Conservation (phyloP, 2,888 invertebrate species). For the Ecliptopera silaceata region DNA sequence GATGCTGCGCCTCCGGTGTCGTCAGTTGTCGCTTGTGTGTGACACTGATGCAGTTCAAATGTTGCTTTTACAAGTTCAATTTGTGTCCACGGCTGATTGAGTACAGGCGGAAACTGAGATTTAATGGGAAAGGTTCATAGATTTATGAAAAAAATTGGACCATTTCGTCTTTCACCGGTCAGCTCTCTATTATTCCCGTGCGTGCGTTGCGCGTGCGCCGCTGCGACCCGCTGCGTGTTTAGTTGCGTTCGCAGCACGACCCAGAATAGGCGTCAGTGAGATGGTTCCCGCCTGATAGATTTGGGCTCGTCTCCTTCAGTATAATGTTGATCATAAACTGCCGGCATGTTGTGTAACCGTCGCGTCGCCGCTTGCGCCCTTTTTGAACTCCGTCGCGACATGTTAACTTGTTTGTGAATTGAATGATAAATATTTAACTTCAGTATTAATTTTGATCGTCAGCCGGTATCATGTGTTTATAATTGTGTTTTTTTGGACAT, state of each 20-base stretch:
- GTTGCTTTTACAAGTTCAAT: conserved; percentile 59
- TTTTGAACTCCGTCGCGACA: conserved; percentile 51
- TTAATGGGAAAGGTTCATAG: conserved; percentile 65
- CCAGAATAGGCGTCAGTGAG: conserved; percentile 74
- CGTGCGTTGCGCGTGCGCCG: conserved; percentile 68
- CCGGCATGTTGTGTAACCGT: conserved; percentile 57
- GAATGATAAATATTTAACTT: conserved; percentile 53
- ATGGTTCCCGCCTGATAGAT: conserved; percentile 58
- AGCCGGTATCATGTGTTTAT: conserved; percentile 53
- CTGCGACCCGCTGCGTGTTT: conserved; percentile 65
- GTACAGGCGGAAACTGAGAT: conserved; percentile 69
- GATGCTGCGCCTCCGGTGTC: conserved; percentile 76
- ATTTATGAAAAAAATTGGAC: conserved; percentile 65
- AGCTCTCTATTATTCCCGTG: conserved; percentile 65
- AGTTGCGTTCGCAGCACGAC: conserved; percentile 75
- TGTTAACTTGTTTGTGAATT: conserved; percentile 55
- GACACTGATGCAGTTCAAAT: conserved; percentile 57
- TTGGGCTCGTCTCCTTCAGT: conserved; percentile 47
- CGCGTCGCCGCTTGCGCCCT: conserved; percentile 42
- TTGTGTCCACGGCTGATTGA: conserved; percentile 66
- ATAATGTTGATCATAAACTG: conserved; percentile 55
- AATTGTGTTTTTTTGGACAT: conserved; percentile 47
- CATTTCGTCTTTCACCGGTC: conserved; percentile 56
- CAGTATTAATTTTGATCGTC: conserved; percentile 52
- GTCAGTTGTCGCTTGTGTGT: conserved; percentile 70